Percentiles rank a stretch among this genome's conserved stretches.
phyloP scores from a whole-genome alignment of 2,888 invertebrate genomes.

The Sthenelais limicola region DNA sequence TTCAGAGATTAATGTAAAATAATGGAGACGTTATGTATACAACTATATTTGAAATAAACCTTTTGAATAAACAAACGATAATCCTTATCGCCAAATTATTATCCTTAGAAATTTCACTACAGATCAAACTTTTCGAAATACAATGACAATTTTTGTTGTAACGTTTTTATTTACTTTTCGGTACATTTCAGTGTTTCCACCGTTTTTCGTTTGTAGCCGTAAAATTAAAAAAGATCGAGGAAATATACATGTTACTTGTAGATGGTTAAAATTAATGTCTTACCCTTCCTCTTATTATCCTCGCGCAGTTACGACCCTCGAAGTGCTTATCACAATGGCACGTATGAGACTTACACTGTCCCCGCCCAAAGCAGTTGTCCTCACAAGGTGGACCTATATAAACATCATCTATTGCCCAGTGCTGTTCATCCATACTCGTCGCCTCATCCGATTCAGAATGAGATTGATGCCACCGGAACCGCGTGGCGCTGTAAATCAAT shows the following conservation, averaged over 20 bases:
- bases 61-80: no score
- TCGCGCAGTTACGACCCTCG: constrained; percentile 57
- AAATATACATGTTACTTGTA: no score
- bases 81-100: no score
- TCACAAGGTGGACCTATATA: constrained; percentile 71
- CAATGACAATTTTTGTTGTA: no score
- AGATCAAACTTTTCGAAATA: no score
- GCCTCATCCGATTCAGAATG: constrained; percentile 37
- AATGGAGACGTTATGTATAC: not conserved
- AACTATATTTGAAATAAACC: no score
- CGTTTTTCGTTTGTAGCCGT: no score
- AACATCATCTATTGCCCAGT: constrained; percentile 70
- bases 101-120: no score
- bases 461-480: constrained; percentile 70
- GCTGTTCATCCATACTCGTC: constrained; percentile 42
- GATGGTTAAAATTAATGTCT: no score
- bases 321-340: constrained; percentile 65
- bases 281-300: constrained; percentile 40
- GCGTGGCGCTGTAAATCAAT: constrained; percentile 60
- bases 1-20: constrained; percentile 46
- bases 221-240: no score
- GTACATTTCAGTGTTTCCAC: no score
- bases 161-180: no score
- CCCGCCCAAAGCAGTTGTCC: constrained; percentile 70
- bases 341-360: constrained; percentile 63